These are phyloP conservation scores for Onthophagus taurus DNA, from an alignment of 1,140 invertebrate genomes.

Conservation along the genomic window DNA sequence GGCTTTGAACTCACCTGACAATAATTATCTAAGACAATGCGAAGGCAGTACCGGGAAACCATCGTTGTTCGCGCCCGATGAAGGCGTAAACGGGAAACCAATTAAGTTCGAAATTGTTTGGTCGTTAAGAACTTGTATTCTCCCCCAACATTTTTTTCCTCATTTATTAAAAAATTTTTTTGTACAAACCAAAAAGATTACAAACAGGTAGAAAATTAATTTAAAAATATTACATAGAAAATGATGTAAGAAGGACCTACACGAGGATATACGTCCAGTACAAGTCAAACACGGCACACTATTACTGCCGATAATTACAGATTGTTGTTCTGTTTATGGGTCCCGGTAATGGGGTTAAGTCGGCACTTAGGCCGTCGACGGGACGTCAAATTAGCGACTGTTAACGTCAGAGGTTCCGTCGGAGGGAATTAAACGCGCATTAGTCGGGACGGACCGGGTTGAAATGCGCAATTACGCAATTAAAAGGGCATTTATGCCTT, in stretches of 20 bases:
- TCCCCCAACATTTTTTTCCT: too few species aligned
- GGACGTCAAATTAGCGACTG: conserved; percentile 20
- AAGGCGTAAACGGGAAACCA: too few species aligned
- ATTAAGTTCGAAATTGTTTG: too few species aligned
- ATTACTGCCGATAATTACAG: conserved; percentile 12
- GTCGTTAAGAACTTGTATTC: too few species aligned
- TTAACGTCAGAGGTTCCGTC: conserved; percentile 18
- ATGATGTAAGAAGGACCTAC: background rate
- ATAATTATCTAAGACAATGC: too few species aligned
- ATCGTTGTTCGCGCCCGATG: too few species aligned
- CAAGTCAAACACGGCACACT: conserved; percentile 10
- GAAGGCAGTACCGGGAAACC: too few species aligned
- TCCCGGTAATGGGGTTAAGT: conserved; percentile 13
- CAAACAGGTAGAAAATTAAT: too few species aligned
- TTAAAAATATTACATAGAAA: background rate
- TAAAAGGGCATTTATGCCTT: conserved; percentile 17
- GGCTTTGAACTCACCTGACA: too few species aligned
- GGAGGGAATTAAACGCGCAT: conserved; percentile 18
- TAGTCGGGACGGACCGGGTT: conserved; percentile 10
- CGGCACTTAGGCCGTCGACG: conserved; percentile 15
- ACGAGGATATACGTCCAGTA: too few species aligned
- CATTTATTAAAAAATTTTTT: too few species aligned
- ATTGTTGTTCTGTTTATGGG: conserved; percentile 11
- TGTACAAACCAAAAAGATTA: too few species aligned
- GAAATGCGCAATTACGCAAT: conserved; percentile 17